These are phyloP conservation scores for Drosophila lacicola DNA, from an alignment of 2,888 invertebrate species.

Conservation along the genomic window DNA sequence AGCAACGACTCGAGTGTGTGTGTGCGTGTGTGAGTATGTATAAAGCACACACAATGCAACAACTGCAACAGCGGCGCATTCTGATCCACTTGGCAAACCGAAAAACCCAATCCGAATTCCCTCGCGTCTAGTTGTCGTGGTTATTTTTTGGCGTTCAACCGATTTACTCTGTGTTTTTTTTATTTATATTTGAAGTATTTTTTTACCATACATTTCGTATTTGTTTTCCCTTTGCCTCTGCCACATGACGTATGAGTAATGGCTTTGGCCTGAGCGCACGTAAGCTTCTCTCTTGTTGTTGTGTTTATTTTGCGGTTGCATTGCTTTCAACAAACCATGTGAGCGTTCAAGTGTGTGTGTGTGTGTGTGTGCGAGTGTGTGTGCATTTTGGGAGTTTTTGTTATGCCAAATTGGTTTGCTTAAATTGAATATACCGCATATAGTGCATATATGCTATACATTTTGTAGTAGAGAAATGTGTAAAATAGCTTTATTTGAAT, in stretches of 20 bases:
- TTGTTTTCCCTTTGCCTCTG: slow-evolving; percentile 74
- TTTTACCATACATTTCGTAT: slow-evolving; percentile 52
- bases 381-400: slow-evolving; percentile 31
- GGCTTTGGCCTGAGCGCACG: slow-evolving; percentile 62
- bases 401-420: slow-evolving; percentile 74
- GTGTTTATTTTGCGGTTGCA: slow-evolving; percentile 76
- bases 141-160: slow-evolving; percentile 63
- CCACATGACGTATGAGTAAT: slow-evolving; percentile 81
- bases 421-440: slow-evolving; percentile 68
- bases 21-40: background rate
- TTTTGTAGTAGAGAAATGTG: slow-evolving; percentile 7
- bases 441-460: background rate
- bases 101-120: slow-evolving; percentile 37
- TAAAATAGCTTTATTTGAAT: slow-evolving; percentile 9
- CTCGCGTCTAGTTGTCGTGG: slow-evolving; percentile 39
- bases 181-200: slow-evolving; percentile 32
- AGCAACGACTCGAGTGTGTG: slow-evolving; percentile 7
- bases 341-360: slow-evolving; percentile 18
- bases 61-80: slow-evolving; percentile 33
- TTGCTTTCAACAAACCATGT: slow-evolving; percentile 51
- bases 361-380: slow-evolving; percentile 25
- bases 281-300: slow-evolving; percentile 48
- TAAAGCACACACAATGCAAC: slow-evolving; percentile 13
- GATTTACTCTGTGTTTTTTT: slow-evolving; percentile 54
- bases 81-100: slow-evolving; percentile 74